These are phyloP conservation scores for Xiphophorus couchianus DNA, from an alignment of 2,113 vertebrate genomes.

Conservation along the genomic window DNA sequence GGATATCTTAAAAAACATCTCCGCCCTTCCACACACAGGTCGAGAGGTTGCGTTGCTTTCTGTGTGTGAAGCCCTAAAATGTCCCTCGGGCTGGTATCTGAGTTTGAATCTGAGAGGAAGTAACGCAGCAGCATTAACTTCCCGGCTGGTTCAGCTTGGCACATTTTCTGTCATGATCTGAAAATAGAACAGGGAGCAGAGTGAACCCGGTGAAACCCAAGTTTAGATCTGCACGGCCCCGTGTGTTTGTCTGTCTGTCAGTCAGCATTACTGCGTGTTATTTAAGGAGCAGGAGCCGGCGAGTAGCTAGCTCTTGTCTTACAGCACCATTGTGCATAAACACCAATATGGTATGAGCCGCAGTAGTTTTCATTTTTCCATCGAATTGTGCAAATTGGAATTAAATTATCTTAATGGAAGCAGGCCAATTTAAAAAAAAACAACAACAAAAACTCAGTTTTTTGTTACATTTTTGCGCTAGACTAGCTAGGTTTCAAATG, in stretches of 20 bases:
- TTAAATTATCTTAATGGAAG: too few relatives aligned
- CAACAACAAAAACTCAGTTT: too few relatives aligned
- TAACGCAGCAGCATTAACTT: slow-evolving; percentile 59
- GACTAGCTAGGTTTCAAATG: too few relatives aligned
- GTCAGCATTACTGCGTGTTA: neutral
- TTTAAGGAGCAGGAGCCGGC: neutral
- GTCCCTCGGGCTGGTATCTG: slow-evolving; percentile 25
- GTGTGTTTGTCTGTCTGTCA: slow-evolving; percentile 9
- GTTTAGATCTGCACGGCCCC: slow-evolving; percentile 32
- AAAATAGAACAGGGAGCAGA: slow-evolving; percentile 56
- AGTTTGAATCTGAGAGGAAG: slow-evolving; percentile 50
- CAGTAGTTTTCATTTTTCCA: too few relatives aligned
- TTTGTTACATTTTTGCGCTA: too few relatives aligned
- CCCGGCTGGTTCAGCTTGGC: slow-evolving; percentile 56
- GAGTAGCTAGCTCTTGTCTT: neutral
- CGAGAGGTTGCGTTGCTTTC: slow-evolving; percentile 11
- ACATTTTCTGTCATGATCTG: slow-evolving; percentile 45
- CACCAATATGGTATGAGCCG: neutral
- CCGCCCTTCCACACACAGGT: slow-evolving; percentile 59
- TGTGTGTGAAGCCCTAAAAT: slow-evolving; percentile 11
- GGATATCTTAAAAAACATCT: slow-evolving; percentile 54
- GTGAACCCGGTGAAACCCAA: slow-evolving; percentile 31
- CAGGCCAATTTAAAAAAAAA: too few relatives aligned
- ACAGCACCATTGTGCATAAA: neutral
- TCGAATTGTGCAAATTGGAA: too few relatives aligned